These are phyloP conservation scores for Marronus borbonicus DNA, from an alignment of 2,888 invertebrate species.

Conservation along the genomic window DNA sequence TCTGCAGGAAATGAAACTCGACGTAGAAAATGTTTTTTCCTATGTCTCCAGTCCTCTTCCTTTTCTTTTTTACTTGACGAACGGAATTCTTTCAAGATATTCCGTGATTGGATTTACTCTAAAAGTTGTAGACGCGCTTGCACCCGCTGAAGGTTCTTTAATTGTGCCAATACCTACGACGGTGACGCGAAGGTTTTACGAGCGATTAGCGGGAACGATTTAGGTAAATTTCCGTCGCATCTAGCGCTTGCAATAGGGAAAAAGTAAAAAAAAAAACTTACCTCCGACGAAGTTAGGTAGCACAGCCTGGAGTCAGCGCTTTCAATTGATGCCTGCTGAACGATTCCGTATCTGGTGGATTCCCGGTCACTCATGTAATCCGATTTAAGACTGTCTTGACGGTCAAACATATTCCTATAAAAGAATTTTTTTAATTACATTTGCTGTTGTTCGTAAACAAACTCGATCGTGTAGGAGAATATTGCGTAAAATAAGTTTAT, in stretches of 20 bases:
- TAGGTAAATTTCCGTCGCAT: conserved; percentile 5
- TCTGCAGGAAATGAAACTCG: conserved; percentile 22
- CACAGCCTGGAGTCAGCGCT: conserved; percentile 95
- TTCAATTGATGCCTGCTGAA: conserved; percentile 94
- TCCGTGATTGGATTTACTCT: not conserved
- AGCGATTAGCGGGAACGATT: not conserved
- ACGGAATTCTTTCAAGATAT: not conserved
- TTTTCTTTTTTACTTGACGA: conserved; percentile 4
- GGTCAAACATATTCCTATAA: conserved; percentile 83
- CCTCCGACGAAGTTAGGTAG: conserved; percentile 96
- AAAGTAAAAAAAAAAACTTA: conserved; percentile 72
- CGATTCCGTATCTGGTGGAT: conserved; percentile 87
- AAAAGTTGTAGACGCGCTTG: not conserved
- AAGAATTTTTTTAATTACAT: not conserved
- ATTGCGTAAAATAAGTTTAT: no score
- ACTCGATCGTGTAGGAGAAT: no score
- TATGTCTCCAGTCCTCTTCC: not conserved
- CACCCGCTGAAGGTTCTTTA: not conserved
- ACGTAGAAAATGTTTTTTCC: not conserved
- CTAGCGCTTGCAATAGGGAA: not conserved
- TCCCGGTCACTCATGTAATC: conserved; percentile 94
- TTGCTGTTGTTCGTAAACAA: no score
- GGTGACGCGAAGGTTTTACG: not conserved
- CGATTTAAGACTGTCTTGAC: conserved; percentile 90
- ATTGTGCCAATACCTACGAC: not conserved